A percentile compares a stretch with the other conserved stretches of the same genome.
phyloP scores from a whole-genome alignment of 2,888 invertebrate genomes.

The Lingula anatina region DNA sequence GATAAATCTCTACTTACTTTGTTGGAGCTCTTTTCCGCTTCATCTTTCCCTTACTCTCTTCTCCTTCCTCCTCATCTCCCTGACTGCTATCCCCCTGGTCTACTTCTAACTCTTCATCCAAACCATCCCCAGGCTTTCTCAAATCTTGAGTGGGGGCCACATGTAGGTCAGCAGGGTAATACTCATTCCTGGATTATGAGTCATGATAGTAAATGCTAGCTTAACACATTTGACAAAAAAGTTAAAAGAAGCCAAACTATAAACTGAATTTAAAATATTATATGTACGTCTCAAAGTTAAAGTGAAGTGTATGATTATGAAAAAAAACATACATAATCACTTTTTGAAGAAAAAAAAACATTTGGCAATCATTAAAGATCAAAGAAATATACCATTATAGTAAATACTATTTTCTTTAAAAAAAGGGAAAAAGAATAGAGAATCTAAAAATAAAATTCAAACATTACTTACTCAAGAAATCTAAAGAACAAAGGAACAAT shows the following conservation, averaged over 20 bases:
- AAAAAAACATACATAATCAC: too few relatives aligned
- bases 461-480: constrained; percentile 65
- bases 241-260: too few relatives aligned
- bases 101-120: constrained; percentile 41
- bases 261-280: too few relatives aligned
- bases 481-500: constrained; percentile 73
- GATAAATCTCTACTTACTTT: not conserved
- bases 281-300: not conserved
- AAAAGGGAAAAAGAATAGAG: not conserved
- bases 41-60: not conserved
- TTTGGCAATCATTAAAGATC: too few relatives aligned
- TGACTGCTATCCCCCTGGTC: constrained; percentile 23
- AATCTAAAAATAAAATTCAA: not conserved
- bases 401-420: too few relatives aligned
- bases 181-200: constrained; percentile 42
- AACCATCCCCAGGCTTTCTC: constrained; percentile 45
- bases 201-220: too few relatives aligned
- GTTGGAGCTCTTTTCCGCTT: constrained; percentile 12
- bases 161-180: constrained; percentile 29
- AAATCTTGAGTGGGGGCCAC: constrained; percentile 37
- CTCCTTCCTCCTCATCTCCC: constrained; percentile 6
- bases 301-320: too few relatives aligned
- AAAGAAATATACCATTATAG: too few relatives aligned
- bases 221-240: too few relatives aligned
- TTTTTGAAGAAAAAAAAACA: too few relatives aligned